A percentile compares a stretch with the other conserved stretches of the same genome.
phyloP scores from a whole-genome alignment of 2,888 invertebrate genomes.

The Drosophila acutilabella region DNA sequence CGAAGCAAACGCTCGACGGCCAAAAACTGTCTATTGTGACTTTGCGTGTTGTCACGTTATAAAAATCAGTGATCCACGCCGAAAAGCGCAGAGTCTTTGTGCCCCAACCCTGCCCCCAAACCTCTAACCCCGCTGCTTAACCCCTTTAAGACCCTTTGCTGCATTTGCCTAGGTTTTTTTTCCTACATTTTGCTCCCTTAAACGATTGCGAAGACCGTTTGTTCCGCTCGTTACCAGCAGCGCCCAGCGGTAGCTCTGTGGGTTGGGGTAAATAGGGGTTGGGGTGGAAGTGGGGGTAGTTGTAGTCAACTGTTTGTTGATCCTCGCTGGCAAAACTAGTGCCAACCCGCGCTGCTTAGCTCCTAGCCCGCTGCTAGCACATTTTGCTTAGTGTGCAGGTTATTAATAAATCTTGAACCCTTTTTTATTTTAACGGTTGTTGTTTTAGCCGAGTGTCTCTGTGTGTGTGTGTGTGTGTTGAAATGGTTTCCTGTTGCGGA shows the following conservation, averaged over 20 bases:
- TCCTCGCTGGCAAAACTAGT: constrained; percentile 28
- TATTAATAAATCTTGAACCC: constrained; percentile 84
- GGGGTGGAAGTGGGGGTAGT: neutral
- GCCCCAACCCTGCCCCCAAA: constrained; percentile 11
- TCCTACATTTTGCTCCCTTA: neutral
- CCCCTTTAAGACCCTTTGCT: neutral
- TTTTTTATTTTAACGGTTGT: constrained; percentile 49
- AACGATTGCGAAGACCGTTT: constrained; percentile 55
- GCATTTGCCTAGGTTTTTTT: neutral
- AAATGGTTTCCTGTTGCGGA: constrained; percentile 81
- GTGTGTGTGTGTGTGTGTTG: constrained; percentile 44
- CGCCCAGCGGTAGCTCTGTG: constrained; percentile 32
- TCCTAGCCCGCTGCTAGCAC: neutral
- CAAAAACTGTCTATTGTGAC: constrained; percentile 56
- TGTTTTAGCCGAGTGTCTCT: constrained; percentile 11
- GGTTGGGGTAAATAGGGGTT: neutral
- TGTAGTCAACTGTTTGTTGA: constrained; percentile 55
- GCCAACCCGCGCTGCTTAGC: neutral
- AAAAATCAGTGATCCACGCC: constrained; percentile 80
- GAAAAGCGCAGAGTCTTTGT: constrained; percentile 35
- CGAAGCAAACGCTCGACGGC: constrained; percentile 39
- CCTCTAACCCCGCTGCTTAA: neutral
- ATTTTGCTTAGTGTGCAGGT: constrained; percentile 39
- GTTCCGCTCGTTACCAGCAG: constrained; percentile 80
- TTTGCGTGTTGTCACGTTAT: constrained; percentile 86